These are phyloP conservation scores for Hartigia nigra DNA, from an alignment of 2,888 invertebrate genomes.

Conservation along the genomic window DNA sequence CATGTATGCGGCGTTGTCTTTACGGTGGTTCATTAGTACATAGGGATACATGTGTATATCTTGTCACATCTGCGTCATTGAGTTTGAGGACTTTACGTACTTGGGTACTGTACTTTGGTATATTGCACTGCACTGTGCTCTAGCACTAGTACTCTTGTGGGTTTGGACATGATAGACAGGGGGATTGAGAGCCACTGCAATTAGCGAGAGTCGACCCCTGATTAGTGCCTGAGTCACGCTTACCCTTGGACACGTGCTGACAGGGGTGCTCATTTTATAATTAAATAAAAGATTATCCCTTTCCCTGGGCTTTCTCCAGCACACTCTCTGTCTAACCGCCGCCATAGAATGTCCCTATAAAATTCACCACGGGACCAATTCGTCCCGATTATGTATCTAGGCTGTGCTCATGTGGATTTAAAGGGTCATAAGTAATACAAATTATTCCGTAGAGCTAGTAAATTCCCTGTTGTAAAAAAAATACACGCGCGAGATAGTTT, in stretches of 20 bases:
- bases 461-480: not conserved
- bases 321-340: not conserved
- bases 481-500: not conserved
- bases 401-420: not conserved
- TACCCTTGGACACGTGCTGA: constrained; percentile 17
- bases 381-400: not conserved
- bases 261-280: constrained; percentile 20
- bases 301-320: not conserved
- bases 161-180: not conserved
- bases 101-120: not conserved
- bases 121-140: not conserved
- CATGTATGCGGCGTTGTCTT: not conserved
- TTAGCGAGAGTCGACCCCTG: constrained; percentile 20
- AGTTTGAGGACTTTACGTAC: not conserved
- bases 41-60: not conserved
- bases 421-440: not conserved
- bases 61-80: not conserved
- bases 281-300: constrained; percentile 15
- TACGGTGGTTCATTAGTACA: not conserved
- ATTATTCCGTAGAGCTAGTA: not conserved
- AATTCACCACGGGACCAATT: not conserved
- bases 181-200: constrained; percentile 19
- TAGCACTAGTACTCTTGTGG: not conserved
- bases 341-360: not conserved
- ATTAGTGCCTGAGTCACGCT: constrained; percentile 25